Conservation (phyloP, 1,140 invertebrate species). For the Uloborus diversus region DNA sequence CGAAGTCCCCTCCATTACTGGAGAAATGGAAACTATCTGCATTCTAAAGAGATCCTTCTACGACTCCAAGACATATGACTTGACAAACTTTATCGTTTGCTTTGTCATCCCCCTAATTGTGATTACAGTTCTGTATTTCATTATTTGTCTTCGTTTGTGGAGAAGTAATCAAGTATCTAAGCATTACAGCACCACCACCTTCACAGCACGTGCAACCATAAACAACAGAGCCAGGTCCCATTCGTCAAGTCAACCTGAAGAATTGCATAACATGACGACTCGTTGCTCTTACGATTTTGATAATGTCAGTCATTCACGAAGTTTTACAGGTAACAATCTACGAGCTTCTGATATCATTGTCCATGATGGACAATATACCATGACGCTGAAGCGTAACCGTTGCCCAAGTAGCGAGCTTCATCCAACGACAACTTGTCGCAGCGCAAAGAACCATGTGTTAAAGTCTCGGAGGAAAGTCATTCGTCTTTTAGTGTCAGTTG, state of each 20-base stretch:
- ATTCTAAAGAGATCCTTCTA: conserved; percentile 76
- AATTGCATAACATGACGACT: conserved; percentile 12
- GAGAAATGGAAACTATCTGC: conserved; percentile 74
- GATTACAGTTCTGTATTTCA: conserved; percentile 77
- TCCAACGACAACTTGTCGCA: conserved; percentile 35
- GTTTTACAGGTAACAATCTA: conserved; percentile 31
- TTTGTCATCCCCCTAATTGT: conserved; percentile 78
- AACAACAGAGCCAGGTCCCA: background rate
- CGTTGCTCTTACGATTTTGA: conserved; percentile 25
- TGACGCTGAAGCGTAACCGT: conserved; percentile 31
- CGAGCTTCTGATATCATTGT: conserved; percentile 49
- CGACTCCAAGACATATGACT: conserved; percentile 78
- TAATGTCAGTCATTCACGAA: background rate
- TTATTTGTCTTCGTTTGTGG: conserved; percentile 79
- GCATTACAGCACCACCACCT: conserved; percentile 23
- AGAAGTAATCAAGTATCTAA: conserved; percentile 50
- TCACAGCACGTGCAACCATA: conserved; percentile 20
- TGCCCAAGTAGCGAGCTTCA: conserved; percentile 39
- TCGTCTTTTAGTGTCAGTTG: conserved; percentile 83
- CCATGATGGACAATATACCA: conserved; percentile 35
- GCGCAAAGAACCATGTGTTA: conserved; percentile 57
- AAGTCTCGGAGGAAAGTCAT: conserved; percentile 65
- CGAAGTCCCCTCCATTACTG: conserved; percentile 41
- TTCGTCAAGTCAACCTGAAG: conserved; percentile 18
- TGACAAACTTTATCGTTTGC: conserved; percentile 78